A percentile compares a stretch with the other conserved stretches of the same genome.
phyloP scores from a whole-genome alignment of 2,888 invertebrate species.

The Watsonalla binaria region DNA sequence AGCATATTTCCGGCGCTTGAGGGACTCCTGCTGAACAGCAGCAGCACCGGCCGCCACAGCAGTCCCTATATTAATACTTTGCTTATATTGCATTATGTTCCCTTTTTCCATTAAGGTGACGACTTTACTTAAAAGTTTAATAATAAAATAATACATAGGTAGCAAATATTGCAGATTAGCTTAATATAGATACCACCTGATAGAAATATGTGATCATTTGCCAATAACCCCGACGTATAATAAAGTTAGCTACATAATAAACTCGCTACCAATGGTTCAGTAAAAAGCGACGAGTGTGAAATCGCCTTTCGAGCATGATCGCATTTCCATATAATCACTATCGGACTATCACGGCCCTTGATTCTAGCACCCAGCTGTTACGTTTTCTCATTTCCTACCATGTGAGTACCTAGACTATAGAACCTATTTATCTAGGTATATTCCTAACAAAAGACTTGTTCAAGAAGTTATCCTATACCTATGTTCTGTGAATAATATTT shows the following conservation, averaged over 20 bases:
- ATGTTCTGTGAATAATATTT: no score
- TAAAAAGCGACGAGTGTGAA: constrained; percentile 38
- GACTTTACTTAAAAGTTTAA: no score
- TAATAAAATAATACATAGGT: no score
- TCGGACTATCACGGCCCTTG: constrained; percentile 38
- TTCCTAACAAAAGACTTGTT: no score
- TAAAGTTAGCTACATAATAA: neutral
- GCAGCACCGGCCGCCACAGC: no score
- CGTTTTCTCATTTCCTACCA: constrained; percentile 42
- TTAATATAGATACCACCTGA: neutral
- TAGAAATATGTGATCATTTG: neutral
- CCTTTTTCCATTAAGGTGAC: no score
- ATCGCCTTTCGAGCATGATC: constrained; percentile 43
- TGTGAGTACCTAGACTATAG: constrained; percentile 8
- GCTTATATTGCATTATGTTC: no score
- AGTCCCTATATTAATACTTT: no score
- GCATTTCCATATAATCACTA: constrained; percentile 50
- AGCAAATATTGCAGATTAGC: no score
- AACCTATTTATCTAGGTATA: neutral
- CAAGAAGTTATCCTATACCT: no score
- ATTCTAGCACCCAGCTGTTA: constrained; percentile 34
- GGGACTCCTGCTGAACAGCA: no score
- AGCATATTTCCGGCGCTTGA: no score
- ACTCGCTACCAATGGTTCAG: constrained; percentile 18
- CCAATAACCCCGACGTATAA: neutral